Conservation (phyloP, 1,140 invertebrate species). For the Rhizoglyphus robini region DNA sequence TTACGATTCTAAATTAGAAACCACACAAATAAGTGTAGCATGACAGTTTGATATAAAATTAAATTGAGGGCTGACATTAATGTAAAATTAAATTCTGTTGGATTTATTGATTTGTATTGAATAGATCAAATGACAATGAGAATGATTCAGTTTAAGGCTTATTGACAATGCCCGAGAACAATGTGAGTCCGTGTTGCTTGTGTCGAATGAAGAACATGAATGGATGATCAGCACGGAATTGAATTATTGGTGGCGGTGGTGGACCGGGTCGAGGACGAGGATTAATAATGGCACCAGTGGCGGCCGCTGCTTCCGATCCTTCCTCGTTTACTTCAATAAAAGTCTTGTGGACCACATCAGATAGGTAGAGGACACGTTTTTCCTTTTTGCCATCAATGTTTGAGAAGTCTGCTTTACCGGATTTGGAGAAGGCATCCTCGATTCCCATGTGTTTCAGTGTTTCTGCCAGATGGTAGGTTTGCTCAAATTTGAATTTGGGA, state of each 20-base stretch:
- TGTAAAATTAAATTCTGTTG: too few relatives aligned
- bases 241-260: background rate
- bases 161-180: constrained; percentile 46
- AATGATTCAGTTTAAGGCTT: too few relatives aligned
- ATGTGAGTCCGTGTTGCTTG: constrained; percentile 39
- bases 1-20: too few relatives aligned
- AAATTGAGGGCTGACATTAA: too few relatives aligned
- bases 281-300: constrained; percentile 23
- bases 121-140: too few relatives aligned
- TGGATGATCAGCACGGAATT: constrained; percentile 54
- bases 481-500: too few relatives aligned
- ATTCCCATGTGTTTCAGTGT: constrained; percentile 6
- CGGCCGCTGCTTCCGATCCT: constrained; percentile 36
- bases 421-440: background rate
- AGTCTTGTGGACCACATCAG: constrained; percentile 32
- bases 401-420: constrained; percentile 12
- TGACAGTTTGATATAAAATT: too few relatives aligned
- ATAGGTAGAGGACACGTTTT: constrained; percentile 19
- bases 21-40: too few relatives aligned
- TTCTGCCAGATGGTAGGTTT: too few relatives aligned
- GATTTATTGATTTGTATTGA: too few relatives aligned
- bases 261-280: background rate
- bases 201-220: constrained; percentile 59
- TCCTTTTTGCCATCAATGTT: background rate
- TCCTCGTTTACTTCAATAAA: constrained; percentile 36